phyloP scores from a whole-genome alignment of 2,797 vertebrate genomes.

The Cichlasoma orientale region DNA sequence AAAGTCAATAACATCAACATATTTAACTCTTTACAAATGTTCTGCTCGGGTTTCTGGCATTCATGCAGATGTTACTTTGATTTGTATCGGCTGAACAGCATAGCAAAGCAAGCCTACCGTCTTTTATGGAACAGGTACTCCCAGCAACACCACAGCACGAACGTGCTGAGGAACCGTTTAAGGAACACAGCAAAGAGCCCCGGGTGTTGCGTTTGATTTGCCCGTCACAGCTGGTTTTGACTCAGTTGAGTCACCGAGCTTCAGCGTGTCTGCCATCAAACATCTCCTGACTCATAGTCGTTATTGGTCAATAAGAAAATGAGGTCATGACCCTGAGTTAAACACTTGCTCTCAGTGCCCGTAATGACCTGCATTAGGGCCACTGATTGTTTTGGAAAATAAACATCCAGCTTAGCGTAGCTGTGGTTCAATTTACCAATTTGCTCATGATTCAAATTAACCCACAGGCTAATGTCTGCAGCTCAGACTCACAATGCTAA shows the following conservation, averaged over 20 bases:
- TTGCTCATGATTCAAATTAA: background rate
- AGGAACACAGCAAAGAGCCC: background rate
- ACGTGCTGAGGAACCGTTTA: background rate
- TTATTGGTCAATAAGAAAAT: conserved; percentile 16
- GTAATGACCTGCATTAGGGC: background rate
- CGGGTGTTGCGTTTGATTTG: background rate
- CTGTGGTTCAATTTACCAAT: no score
- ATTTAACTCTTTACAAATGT: background rate
- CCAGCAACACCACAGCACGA: background rate
- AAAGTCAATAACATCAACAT: background rate
- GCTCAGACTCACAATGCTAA: background rate
- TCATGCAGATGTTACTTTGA: background rate
- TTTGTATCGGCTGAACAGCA: background rate
- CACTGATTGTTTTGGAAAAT: conserved; percentile 11
- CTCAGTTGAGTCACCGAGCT: background rate
- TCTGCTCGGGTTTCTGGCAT: background rate
- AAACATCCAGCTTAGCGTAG: background rate
- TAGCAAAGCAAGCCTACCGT: background rate
- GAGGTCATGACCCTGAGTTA: background rate
- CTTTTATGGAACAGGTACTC: background rate
- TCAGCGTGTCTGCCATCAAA: background rate
- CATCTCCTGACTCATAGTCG: conserved; percentile 1
- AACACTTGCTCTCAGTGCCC: background rate
- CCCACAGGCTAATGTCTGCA: background rate
- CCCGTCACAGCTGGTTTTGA: background rate